Percentiles rank a stretch among this genome's conserved stretches.
Conservation (phyloP, 1,140 invertebrate genomes). For the Neodiprion lecontei region DNA sequence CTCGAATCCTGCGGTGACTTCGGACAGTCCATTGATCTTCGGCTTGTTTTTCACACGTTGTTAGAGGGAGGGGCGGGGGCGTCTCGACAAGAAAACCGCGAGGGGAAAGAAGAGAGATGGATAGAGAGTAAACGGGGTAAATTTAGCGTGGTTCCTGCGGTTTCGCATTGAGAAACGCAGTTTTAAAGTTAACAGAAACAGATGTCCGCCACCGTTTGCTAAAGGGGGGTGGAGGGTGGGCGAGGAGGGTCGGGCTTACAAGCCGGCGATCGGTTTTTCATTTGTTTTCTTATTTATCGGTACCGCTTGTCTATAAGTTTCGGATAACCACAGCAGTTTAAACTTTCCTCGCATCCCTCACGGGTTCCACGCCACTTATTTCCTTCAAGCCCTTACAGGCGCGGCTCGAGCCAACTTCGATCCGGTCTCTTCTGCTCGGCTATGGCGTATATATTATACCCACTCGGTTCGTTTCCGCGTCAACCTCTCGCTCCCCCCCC, state of each 20-base stretch:
- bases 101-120: background rate
- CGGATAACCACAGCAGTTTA: constrained; percentile 7
- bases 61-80: background rate
- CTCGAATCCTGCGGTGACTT: no score
- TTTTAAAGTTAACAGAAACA: background rate
- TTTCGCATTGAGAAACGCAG: background rate
- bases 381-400: background rate
- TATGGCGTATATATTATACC: no score
- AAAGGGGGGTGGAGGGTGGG: background rate
- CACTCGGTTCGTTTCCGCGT: no score
- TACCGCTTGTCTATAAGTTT: constrained; percentile 1
- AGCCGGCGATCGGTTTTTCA: background rate
- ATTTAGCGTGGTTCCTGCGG: background rate
- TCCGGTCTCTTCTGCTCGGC: background rate
- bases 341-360: constrained; percentile 4
- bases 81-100: background rate
- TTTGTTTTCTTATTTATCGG: constrained; percentile 5
- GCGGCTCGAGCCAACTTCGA: background rate
- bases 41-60: background rate
- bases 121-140: background rate
- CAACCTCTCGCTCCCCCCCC: no score
- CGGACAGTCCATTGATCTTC: background rate
- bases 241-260: no score
- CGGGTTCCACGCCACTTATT: background rate
- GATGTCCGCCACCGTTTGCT: background rate